phyloP scores from a whole-genome alignment of 2,888 invertebrate genomes.

The Rhagonycha lutea region DNA sequence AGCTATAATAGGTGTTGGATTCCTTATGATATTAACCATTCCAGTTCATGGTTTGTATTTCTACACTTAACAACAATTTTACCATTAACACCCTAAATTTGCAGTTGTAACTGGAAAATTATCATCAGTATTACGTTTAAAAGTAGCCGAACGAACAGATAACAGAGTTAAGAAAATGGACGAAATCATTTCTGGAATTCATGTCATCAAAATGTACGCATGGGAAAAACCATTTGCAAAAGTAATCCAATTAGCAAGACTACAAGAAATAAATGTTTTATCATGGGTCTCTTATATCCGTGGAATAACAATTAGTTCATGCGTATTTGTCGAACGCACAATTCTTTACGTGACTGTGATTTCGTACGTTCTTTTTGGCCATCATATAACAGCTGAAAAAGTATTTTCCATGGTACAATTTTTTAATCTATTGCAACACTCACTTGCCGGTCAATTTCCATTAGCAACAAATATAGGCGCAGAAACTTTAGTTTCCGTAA shows the following conservation, averaged over 20 bases:
- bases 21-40: conserved; percentile 57
- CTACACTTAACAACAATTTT: neutral
- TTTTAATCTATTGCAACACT: conserved; percentile 56
- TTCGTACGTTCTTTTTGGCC: conserved; percentile 71
- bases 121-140: conserved; percentile 42
- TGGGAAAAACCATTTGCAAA: conserved; percentile 70
- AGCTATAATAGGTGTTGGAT: conserved; percentile 63
- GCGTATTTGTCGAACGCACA: conserved; percentile 81
- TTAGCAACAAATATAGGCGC: conserved; percentile 62
- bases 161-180: conserved; percentile 69
- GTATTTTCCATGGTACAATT: conserved; percentile 54
- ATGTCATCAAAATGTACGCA: conserved; percentile 75
- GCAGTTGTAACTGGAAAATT: conserved; percentile 33
- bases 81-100: neutral
- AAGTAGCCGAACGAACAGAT: conserved; percentile 59
- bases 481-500: conserved; percentile 61
- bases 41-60: conserved; percentile 47
- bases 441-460: conserved; percentile 66
- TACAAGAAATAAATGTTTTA: conserved; percentile 33
- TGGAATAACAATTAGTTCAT: conserved; percentile 69
- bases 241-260: conserved; percentile 28
- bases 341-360: conserved; percentile 79
- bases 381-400: conserved; percentile 59
- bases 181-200: conserved; percentile 70
- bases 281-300: conserved; percentile 61